These are phyloP conservation scores for Cotesia congregata DNA, from an alignment of 2,888 invertebrate species.

Conservation along the genomic window DNA sequence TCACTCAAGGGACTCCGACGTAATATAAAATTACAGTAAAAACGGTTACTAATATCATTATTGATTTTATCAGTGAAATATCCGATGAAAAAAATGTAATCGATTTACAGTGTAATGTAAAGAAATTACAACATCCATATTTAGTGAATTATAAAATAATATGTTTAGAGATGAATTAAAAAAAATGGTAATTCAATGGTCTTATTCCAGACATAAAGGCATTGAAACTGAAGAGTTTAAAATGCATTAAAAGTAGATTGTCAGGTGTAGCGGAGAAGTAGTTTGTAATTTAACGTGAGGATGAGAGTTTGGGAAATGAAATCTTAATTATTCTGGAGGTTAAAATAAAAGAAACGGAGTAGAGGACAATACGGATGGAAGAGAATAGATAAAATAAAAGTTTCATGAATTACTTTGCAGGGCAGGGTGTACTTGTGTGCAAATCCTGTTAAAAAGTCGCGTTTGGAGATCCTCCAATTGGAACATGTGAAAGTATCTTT, in stretches of 20 bases:
- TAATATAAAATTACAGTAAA: too few relatives aligned
- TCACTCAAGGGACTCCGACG: too few relatives aligned
- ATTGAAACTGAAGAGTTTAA: not conserved
- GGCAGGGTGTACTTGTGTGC: not conserved
- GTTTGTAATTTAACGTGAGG: not conserved
- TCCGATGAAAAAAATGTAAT: too few relatives aligned
- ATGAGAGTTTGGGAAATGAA: not conserved
- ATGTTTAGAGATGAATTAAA: too few relatives aligned
- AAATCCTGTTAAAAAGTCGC: not conserved
- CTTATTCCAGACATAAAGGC: too few relatives aligned
- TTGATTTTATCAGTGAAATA: too few relatives aligned
- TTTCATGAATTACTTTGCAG: not conserved
- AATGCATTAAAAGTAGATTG: not conserved
- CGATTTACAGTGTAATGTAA: too few relatives aligned
- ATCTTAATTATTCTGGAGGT: not conserved
- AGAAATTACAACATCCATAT: too few relatives aligned
- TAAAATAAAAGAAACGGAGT: not conserved
- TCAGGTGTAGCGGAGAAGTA: not conserved
- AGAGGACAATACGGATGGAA: not conserved
- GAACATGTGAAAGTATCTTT: not conserved
- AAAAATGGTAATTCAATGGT: too few relatives aligned
- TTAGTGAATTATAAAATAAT: too few relatives aligned
- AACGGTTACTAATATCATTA: too few relatives aligned
- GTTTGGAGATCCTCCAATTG: not conserved
- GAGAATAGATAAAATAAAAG: not conserved